Percentiles rank a stretch among this genome's conserved stretches.
These are phyloP conservation scores for Verasper variegatus DNA, from an alignment of 2,113 vertebrate genomes.

Conservation along the genomic window DNA sequence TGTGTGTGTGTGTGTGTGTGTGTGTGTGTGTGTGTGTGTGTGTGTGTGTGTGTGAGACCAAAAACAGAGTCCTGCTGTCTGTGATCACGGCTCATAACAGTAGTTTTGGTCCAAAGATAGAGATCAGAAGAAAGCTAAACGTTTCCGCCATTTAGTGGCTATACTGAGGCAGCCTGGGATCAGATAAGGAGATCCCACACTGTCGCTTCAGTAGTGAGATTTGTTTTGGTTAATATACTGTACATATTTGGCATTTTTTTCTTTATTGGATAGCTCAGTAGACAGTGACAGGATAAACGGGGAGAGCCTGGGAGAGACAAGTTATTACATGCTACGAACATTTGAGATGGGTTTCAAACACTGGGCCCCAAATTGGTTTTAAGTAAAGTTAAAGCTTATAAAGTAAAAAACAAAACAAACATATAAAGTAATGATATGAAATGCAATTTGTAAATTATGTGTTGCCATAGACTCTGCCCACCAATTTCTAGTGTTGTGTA, in stretches of 20 bases:
- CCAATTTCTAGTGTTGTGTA: not conserved
- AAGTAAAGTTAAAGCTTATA: not conserved
- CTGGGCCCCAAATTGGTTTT: not conserved
- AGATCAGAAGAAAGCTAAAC: slow-evolving; percentile 71
- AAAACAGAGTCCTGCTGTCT: slow-evolving; percentile 29
- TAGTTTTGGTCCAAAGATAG: slow-evolving; percentile 53
- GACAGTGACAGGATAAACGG: slow-evolving; percentile 26
- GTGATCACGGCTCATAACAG: slow-evolving; percentile 25
- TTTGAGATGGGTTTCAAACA: not conserved
- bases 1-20: not conserved
- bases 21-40: not conserved
- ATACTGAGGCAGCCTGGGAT: slow-evolving; percentile 46
- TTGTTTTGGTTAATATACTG: slow-evolving; percentile 18
- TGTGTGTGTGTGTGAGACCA: not conserved
- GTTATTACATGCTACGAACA: not conserved
- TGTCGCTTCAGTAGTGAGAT: slow-evolving; percentile 22
- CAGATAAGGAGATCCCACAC: slow-evolving; percentile 43
- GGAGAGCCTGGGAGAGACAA: not conserved
- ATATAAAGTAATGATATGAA: too few species aligned
- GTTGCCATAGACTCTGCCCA: too few species aligned
- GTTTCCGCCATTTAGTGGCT: slow-evolving; percentile 72
- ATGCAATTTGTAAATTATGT: too few species aligned
- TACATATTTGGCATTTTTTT: slow-evolving; percentile 53
- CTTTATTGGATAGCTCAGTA: slow-evolving; percentile 25
- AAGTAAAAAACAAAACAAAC: too few species aligned